These are phyloP conservation scores for Tinamus major DNA, from an alignment of 2,797 vertebrate species.

Conservation along the genomic window DNA sequence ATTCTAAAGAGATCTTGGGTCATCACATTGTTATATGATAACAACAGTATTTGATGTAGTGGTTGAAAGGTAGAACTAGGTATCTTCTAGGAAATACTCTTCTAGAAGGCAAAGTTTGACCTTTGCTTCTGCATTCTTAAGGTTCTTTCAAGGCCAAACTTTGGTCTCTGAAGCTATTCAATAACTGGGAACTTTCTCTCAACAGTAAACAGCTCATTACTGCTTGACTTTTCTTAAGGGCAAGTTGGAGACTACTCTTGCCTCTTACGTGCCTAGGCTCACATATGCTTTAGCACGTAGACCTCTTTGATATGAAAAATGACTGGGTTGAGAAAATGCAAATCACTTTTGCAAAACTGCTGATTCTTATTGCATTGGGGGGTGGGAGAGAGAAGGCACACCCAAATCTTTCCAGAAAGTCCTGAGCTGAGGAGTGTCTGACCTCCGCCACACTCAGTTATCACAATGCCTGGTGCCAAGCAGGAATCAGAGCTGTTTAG, in stretches of 20 bases:
- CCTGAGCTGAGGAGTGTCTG: not conserved
- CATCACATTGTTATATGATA: not conserved
- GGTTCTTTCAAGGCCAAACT: not conserved
- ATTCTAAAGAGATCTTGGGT: not conserved
- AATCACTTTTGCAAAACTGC: slow-evolving; percentile 41
- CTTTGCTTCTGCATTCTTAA: not conserved
- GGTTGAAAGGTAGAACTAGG: not conserved
- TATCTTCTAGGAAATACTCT: not conserved
- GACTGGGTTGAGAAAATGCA: slow-evolving; percentile 40
- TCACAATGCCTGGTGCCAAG: not conserved
- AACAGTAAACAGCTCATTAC: not conserved
- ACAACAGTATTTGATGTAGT: not conserved
- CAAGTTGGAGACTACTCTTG: slow-evolving; percentile 1
- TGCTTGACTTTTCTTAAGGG: slow-evolving; percentile 2
- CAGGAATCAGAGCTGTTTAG: not conserved
- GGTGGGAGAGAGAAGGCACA: not conserved
- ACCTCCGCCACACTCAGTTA: not conserved
- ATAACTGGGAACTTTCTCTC: not conserved
- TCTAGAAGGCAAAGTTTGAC: not conserved
- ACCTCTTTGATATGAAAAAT: slow-evolving; percentile 50
- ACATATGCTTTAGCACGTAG: slow-evolving; percentile 39
- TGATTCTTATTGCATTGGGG: slow-evolving; percentile 14
- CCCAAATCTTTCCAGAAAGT: slow-evolving; percentile 11
- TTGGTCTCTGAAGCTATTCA: not conserved
- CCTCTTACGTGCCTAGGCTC: slow-evolving; percentile 25